A percentile compares a stretch with the other conserved stretches of the same genome.
Evolutionary conservation across 2,113 vertebrate species (phyloP).

Genomic region (Redunca redunca): DNA sequence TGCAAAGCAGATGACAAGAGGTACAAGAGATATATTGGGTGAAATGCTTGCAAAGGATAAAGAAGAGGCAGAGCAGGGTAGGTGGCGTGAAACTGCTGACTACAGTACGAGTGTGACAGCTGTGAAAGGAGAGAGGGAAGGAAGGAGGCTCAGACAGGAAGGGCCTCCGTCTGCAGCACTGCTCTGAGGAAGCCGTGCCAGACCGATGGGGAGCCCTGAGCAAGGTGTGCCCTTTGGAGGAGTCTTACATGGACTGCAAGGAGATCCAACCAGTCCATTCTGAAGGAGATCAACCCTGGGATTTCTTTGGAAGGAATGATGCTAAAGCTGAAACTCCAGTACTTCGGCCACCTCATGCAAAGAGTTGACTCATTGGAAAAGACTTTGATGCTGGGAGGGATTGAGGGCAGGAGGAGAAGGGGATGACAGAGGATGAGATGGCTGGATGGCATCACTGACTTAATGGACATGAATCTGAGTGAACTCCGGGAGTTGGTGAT

Average conservation of each 20-base stretch:
- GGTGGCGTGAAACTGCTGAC: not conserved
- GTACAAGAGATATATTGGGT: not conserved
- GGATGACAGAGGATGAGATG: too few relatives aligned
- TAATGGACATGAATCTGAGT: too few relatives aligned
- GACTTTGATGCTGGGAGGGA: too few relatives aligned
- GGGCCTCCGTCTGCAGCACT: rapidly evolving
- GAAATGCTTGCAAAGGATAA: not conserved
- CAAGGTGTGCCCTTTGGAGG: not conserved
- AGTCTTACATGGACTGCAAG: not conserved
- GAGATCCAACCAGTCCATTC: too few relatives aligned
- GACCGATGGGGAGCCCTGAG: not conserved
- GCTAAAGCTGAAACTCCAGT: too few relatives aligned
- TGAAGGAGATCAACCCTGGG: too few relatives aligned
- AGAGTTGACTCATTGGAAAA: too few relatives aligned
- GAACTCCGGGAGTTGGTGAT: too few relatives aligned
- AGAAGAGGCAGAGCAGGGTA: not conserved
- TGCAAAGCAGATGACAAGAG: not conserved
- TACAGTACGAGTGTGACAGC: not conserved
- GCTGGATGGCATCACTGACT: too few relatives aligned
- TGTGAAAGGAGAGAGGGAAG: not conserved
- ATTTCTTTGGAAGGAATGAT: too few relatives aligned
- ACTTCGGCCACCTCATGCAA: too few relatives aligned
- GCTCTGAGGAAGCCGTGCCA: not conserved
- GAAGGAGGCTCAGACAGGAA: not conserved
- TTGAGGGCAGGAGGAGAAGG: too few relatives aligned